A percentile compares a stretch with the other conserved stretches of the same genome.
Conservation (phyloP, 2,113 vertebrate species). For the Platycercus adscitus region DNA sequence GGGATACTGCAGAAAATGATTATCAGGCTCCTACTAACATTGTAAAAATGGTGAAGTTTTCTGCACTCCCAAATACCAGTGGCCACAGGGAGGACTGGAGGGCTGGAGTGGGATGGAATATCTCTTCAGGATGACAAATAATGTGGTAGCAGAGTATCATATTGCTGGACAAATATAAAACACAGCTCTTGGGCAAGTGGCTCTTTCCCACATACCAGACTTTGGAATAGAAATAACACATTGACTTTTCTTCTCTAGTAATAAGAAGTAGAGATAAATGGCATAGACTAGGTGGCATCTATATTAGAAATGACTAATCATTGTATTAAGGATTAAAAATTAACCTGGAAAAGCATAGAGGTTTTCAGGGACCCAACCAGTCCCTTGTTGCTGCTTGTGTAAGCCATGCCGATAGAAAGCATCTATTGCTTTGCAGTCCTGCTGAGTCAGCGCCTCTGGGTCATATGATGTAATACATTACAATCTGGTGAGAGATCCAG, state of each 20-base stretch:
- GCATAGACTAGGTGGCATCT: not conserved
- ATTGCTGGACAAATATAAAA: not conserved
- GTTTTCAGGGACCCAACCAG: not conserved
- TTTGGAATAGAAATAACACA: not conserved
- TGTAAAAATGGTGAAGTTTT: not conserved
- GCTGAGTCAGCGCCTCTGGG: not conserved
- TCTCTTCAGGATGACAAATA: not conserved
- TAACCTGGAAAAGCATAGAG: not conserved
- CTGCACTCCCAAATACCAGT: not conserved
- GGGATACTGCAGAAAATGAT: not conserved
- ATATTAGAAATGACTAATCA: slow-evolving; percentile 1
- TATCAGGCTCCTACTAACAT: not conserved
- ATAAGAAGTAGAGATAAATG: not conserved
- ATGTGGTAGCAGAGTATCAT: not conserved
- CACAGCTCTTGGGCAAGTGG: not conserved
- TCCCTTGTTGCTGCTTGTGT: not conserved
- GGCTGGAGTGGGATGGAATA: not conserved
- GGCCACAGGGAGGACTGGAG: not conserved
- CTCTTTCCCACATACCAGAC: not conserved
- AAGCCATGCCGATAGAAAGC: not conserved
- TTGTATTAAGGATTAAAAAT: not conserved
- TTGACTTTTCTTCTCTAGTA: not conserved
- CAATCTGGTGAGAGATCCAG: not conserved
- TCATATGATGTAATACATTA: not conserved
- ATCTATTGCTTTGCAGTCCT: not conserved